These are phyloP conservation scores for Gopherus flavomarginatus DNA, from an alignment of 2,113 vertebrate species.

Conservation along the genomic window DNA sequence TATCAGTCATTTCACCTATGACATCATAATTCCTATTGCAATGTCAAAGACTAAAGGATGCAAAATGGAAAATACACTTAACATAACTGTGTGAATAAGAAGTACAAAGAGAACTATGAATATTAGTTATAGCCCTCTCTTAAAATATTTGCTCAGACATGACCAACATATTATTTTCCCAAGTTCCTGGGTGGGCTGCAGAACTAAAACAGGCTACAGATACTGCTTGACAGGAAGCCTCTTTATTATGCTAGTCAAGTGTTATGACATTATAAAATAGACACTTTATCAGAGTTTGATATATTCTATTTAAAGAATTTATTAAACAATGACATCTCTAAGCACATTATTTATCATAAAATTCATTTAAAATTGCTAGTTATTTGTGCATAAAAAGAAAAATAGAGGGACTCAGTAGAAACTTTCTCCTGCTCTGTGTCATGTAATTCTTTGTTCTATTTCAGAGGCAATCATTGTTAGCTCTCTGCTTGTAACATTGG, in stretches of 20 bases:
- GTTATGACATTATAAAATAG: neutral
- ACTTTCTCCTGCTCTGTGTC: neutral
- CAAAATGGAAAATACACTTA: neutral
- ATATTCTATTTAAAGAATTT: neutral
- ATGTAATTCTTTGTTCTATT: neutral
- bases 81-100: neutral
- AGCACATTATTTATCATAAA: neutral
- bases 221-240: neutral
- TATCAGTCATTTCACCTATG: neutral
- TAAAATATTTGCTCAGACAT: neutral
- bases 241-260: neutral
- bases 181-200: neutral
- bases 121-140: neutral
- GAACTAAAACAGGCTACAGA: neutral
- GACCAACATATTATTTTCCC: constrained; percentile 1
- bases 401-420: neutral
- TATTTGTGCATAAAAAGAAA: neutral
- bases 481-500: neutral
- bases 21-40: neutral
- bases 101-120: neutral
- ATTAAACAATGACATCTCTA: neutral
- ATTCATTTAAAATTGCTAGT: neutral
- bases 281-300: neutral
- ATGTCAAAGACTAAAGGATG: neutral
- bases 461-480: neutral